phyloP scores from a whole-genome alignment of 2,888 invertebrate species.

The Tridacna crocea region DNA sequence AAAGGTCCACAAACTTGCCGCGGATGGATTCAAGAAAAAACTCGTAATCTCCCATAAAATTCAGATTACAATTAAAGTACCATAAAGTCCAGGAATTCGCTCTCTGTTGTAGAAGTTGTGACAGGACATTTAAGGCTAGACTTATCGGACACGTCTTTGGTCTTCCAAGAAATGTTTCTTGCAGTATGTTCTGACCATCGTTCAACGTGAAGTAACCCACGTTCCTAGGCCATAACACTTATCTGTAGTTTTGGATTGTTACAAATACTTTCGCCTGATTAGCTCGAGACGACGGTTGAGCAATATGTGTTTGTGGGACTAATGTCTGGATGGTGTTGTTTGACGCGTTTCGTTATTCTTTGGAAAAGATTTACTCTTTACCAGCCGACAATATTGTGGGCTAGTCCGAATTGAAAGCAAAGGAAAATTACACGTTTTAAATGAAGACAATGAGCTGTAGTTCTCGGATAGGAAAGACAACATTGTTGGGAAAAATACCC shows the following conservation, averaged over 20 bases:
- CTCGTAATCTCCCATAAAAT: background rate
- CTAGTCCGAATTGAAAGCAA: too few relatives aligned
- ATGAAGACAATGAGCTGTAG: too few relatives aligned
- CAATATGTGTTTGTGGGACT: constrained; percentile 10
- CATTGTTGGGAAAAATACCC: too few relatives aligned
- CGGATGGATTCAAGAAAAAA: background rate
- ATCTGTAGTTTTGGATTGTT: background rate
- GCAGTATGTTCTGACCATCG: background rate
- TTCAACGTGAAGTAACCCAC: background rate
- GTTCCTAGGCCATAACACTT: constrained; percentile 9
- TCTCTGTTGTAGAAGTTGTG: background rate
- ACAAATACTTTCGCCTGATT: constrained; percentile 16
- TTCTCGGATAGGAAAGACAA: too few relatives aligned
- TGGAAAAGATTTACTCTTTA: too few relatives aligned
- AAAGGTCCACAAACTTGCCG: constrained; percentile 11
- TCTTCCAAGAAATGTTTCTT: background rate
- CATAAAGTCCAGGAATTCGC: constrained; percentile 17
- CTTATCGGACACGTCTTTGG: background rate
- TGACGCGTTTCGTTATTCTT: background rate
- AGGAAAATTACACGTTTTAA: too few relatives aligned
- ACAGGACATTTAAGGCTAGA: background rate
- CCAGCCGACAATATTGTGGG: too few relatives aligned
- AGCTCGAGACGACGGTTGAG: background rate
- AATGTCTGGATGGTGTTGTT: background rate
- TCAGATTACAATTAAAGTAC: background rate